These are phyloP conservation scores for Acanthiza pusilla DNA, from an alignment of 2,797 vertebrate genomes.

Conservation along the genomic window DNA sequence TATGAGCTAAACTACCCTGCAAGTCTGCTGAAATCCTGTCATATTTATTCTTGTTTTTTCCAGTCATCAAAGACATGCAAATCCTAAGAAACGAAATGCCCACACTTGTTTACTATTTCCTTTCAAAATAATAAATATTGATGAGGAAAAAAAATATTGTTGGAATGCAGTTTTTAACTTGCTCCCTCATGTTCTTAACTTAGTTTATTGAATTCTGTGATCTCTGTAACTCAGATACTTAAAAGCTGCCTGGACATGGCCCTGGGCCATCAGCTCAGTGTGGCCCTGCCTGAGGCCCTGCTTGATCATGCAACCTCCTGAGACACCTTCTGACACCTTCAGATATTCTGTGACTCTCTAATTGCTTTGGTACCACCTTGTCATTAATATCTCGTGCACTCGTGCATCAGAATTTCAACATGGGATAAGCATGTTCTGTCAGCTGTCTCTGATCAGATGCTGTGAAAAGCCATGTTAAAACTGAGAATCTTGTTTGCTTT, in stretches of 20 bases:
- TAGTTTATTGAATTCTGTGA: not conserved
- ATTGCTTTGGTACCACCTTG: not conserved
- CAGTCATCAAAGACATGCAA: not conserved
- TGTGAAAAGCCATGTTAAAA: not conserved
- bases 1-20: not conserved
- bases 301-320: not conserved
- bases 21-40: not conserved
- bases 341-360: not conserved
- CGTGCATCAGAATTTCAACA: not conserved
- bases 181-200: fast-evolving
- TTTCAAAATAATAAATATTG: not conserved
- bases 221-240: not conserved
- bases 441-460: not conserved
- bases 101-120: not conserved
- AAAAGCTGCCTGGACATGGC: fast-evolving
- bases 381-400: not conserved
- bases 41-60: not conserved
- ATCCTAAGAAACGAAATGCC: not conserved
- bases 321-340: not conserved
- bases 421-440: not conserved
- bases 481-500: not conserved
- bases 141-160: not conserved
- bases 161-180: not conserved
- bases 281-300: not conserved
- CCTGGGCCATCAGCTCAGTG: fast-evolving